Conservation (phyloP, 2,113 vertebrate species). For the Tyto alba region DNA sequence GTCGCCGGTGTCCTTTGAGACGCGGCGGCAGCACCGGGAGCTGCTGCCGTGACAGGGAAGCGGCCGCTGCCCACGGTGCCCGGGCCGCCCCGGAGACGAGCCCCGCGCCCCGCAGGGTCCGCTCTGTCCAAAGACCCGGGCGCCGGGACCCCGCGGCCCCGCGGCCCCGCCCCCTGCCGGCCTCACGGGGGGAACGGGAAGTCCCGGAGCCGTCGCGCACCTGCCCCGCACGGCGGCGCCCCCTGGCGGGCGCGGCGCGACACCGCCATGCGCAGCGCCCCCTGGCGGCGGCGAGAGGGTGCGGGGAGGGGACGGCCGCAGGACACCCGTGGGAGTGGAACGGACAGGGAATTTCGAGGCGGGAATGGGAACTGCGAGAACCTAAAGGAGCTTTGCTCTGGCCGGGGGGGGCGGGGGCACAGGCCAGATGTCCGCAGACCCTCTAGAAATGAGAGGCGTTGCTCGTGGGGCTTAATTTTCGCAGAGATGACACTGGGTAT, state of each 20-base stretch:
- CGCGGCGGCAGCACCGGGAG: background rate
- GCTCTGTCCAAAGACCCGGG: background rate
- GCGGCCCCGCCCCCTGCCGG: background rate
- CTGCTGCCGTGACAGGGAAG: background rate
- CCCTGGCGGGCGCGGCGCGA: background rate
- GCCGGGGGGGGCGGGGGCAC: no score
- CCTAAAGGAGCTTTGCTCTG: background rate
- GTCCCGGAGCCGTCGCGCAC: no score
- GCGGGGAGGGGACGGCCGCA: background rate
- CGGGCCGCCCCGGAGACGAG: no score
- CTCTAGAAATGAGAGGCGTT: background rate
- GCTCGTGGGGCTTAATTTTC: background rate
- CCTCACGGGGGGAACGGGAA: background rate
- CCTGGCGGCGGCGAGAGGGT: background rate
- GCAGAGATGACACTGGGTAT: background rate
- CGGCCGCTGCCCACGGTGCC: no score
- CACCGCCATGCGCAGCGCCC: no score
- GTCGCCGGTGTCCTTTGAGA: no score
- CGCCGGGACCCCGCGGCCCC: no score
- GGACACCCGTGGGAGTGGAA: background rate
- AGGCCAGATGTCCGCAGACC: background rate
- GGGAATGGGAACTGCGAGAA: fast-evolving
- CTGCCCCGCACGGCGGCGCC: background rate
- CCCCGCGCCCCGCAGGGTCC: no score
- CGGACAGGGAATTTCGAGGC: fast-evolving